Evolutionary conservation across 1,140 invertebrate genomes (phyloP).

Genomic region (Macrocentrus cingulum): DNA sequence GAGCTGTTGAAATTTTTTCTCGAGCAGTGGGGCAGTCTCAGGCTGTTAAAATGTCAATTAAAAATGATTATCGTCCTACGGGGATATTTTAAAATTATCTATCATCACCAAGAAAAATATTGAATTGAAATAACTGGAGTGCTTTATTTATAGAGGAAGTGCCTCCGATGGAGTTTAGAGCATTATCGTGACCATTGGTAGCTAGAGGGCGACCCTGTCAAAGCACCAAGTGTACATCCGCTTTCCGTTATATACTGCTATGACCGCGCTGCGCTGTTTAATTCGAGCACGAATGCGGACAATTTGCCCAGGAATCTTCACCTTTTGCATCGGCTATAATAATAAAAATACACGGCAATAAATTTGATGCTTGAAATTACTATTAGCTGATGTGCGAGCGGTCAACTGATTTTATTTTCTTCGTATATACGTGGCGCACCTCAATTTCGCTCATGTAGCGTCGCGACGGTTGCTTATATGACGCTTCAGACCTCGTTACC

Average conservation of each 20-base stretch:
- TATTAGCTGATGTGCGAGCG: too few species aligned
- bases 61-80: too few species aligned
- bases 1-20: too few species aligned
- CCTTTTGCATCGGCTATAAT: too few species aligned
- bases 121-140: not conserved
- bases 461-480: constrained; percentile 29
- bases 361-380: too few species aligned
- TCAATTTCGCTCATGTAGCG: constrained; percentile 28
- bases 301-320: too few species aligned
- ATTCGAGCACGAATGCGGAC: too few species aligned
- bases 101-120: too few species aligned
- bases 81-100: too few species aligned
- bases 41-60: too few species aligned
- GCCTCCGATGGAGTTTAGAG: constrained; percentile 2
- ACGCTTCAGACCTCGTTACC: constrained; percentile 45
- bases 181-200: constrained; percentile 29
- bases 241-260: constrained; percentile 6
- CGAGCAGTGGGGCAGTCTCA: too few species aligned
- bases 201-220: constrained; percentile 25
- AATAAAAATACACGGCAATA: constrained; percentile 54
- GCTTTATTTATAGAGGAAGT: not conserved
- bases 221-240: constrained; percentile 29
- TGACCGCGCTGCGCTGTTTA: not conserved
- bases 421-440: constrained; percentile 1
- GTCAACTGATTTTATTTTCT: too few species aligned